Conservation (phyloP, 2,113 vertebrate genomes). For the Lucifuga dentata region DNA sequence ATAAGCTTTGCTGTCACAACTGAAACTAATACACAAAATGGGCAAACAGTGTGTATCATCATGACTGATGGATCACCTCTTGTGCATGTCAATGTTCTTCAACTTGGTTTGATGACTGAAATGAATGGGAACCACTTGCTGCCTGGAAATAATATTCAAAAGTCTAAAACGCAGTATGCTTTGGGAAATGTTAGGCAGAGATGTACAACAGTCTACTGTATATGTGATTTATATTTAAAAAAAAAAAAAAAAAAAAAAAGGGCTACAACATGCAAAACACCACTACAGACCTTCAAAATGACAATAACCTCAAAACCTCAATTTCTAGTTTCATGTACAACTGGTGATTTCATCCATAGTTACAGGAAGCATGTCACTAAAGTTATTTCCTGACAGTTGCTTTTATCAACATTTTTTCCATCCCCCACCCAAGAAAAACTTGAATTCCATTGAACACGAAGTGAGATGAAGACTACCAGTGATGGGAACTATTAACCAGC, state of each 20-base stretch:
- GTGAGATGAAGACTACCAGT: constrained; percentile 22
- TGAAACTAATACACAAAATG: background rate
- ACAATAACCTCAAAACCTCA: background rate
- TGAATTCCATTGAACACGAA: constrained; percentile 13
- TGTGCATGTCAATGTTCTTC: background rate
- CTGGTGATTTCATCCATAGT: constrained; percentile 1
- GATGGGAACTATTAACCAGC: constrained; percentile 51
- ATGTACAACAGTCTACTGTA: background rate
- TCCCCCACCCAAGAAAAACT: constrained; percentile 8
- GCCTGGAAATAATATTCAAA: constrained; percentile 8
- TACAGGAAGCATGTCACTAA: constrained; percentile 29
- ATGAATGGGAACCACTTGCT: constrained; percentile 18
- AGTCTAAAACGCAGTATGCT: background rate
- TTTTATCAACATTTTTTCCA: constrained; percentile 10
- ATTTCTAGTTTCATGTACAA: background rate
- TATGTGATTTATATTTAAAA: background rate
- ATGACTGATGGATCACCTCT: background rate
- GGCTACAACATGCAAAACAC: too few species aligned
- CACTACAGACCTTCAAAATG: background rate
- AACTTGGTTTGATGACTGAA: background rate
- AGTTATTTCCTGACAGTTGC: constrained; percentile 18
- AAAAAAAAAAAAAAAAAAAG: too few species aligned
- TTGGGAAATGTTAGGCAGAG: constrained; percentile 27
- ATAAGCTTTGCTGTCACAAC: background rate
- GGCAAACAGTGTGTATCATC: background rate